Conservation (phyloP, 2,113 vertebrate species). For the Todiramphus chloris region DNA sequence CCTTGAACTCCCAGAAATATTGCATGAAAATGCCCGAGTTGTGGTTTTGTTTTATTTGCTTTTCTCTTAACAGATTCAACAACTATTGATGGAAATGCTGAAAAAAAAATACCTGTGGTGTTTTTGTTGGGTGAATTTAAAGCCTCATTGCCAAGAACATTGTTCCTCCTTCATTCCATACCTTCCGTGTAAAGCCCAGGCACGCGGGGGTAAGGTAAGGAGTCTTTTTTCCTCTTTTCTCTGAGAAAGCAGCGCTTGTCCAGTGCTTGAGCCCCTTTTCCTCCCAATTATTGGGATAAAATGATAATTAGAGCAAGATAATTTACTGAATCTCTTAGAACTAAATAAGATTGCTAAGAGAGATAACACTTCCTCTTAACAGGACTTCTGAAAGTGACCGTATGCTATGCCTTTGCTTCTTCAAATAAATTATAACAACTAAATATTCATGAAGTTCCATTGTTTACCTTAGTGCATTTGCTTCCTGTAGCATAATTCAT, state of each 20-base stretch:
- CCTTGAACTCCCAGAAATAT: not conserved
- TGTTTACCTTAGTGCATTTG: slow-evolving; percentile 52
- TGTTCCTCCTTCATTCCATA: accelerated
- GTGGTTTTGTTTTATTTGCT: not conserved
- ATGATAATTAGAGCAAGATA: slow-evolving; percentile 7
- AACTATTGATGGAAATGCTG: not conserved
- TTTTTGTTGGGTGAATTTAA: not conserved
- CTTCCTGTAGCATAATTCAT: slow-evolving; percentile 52
- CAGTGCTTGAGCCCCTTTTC: not conserved
- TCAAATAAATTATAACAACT: slow-evolving; percentile 48
- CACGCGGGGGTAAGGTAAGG: accelerated
- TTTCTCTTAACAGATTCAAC: not conserved
- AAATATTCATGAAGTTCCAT: slow-evolving; percentile 55
- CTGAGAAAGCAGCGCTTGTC: not conserved
- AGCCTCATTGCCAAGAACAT: accelerated
- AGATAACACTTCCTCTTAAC: slow-evolving; percentile 29
- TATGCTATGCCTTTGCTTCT: not conserved
- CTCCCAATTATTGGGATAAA: slow-evolving; percentile 5
- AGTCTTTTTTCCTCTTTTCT: too few species aligned
- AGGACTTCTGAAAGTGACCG: slow-evolving; percentile 41
- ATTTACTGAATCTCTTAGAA: slow-evolving; percentile 17
- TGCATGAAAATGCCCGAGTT: accelerated
- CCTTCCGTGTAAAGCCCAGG: too few species aligned
- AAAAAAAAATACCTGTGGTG: too few species aligned
- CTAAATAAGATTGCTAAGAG: not conserved